Conservation (phyloP, 2,113 vertebrate species). For the human (Homo sapiens) region GRCh38 chr5:138787501-138788000, state of each 20-base stretch:
- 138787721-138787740: slow-evolving; percentile 21
- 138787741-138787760: background rate
- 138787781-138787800: slow-evolving; percentile 26
- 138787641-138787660: background rate
- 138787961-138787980: background rate
- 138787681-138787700: slow-evolving; percentile 7
- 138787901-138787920: background rate
- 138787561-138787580: background rate
- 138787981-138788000: background rate
- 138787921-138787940: background rate
- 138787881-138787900: background rate
- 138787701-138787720: background rate
- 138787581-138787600: slow-evolving; percentile 20
- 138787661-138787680: background rate
- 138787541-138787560: background rate
- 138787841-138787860: background rate
- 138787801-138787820: background rate
- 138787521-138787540: background rate
- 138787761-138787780: slow-evolving; percentile 31
- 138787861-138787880: background rate
- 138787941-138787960: background rate
- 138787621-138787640: background rate
- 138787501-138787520: background rate
- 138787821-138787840: background rate
- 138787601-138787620: background rate